phyloP scores from a whole-genome alignment of 2,113 vertebrate species.

The Mesembrinibis cayennensis region DNA sequence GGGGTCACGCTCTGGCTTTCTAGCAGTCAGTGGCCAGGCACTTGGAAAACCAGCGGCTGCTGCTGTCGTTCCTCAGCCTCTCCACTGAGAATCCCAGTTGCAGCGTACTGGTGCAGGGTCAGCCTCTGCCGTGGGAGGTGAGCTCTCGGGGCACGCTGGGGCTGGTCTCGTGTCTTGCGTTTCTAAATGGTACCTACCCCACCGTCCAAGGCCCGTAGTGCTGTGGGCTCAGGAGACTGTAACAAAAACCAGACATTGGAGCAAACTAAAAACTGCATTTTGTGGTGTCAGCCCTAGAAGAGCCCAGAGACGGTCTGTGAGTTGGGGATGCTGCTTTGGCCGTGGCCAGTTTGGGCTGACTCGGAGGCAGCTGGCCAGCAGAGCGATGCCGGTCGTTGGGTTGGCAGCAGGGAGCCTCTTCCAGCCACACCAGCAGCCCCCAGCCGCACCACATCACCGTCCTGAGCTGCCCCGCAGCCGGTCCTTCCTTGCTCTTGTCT shows the following conservation, averaged over 20 bases:
- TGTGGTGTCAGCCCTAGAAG: not conserved
- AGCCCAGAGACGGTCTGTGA: not conserved
- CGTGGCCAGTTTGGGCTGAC: not conserved
- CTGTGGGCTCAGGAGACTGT: not conserved
- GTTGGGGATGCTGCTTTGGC: not conserved
- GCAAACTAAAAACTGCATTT: not conserved
- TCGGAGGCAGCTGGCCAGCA: fast-evolving
- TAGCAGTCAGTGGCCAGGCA: no score
- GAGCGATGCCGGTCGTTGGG: not conserved
- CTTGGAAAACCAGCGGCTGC: not conserved
- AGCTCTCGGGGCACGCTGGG: not conserved
- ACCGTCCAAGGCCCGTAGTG: not conserved
- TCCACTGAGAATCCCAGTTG: fast-evolving
- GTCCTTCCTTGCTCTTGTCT: no score
- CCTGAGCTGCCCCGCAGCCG: not conserved
- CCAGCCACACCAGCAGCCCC: not conserved
- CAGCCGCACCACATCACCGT: fast-evolving
- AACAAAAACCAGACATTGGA: not conserved
- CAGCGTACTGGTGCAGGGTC: not conserved
- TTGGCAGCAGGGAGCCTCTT: not conserved
- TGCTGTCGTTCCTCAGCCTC: not conserved
- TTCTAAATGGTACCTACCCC: not conserved
- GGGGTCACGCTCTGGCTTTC: not conserved
- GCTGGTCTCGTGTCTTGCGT: not conserved
- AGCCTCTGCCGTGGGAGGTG: no score